phyloP scores from a whole-genome alignment of 2,888 invertebrate species.

The Parnassius orleans region DNA sequence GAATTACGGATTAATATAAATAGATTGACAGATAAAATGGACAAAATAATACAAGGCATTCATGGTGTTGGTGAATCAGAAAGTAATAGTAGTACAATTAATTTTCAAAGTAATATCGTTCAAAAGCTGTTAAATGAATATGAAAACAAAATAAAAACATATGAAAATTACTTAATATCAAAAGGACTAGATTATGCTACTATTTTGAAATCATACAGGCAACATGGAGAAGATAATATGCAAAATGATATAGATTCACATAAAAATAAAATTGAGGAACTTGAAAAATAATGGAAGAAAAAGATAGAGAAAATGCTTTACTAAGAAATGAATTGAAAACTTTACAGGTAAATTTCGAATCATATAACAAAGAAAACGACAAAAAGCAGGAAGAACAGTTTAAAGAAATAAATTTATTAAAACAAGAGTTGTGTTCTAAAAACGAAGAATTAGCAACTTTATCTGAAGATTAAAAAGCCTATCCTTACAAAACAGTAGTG shows the following conservation, averaged over 20 bases:
- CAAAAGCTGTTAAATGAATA: constrained; percentile 64
- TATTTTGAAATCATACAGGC: constrained; percentile 25
- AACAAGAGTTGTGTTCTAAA: constrained; percentile 31
- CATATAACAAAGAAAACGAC: constrained; percentile 33
- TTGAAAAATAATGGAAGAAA: constrained; percentile 42
- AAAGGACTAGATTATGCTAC: constrained; percentile 38
- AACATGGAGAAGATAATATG: constrained; percentile 15
- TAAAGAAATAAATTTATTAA: constrained; percentile 26
- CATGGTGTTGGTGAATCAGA: constrained; percentile 40
- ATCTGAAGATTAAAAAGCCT: constrained; percentile 35
- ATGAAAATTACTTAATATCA: constrained; percentile 55
- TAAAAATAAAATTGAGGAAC: constrained; percentile 38
- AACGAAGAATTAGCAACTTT: constrained; percentile 27
- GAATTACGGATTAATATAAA: constrained; percentile 67
- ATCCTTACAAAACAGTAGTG: constrained; percentile 24
- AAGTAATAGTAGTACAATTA: constrained; percentile 31
- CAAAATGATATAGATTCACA: constrained; percentile 28
- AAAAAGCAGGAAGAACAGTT: constrained; percentile 31
- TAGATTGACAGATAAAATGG: constrained; percentile 63
- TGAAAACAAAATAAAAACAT: constrained; percentile 65
- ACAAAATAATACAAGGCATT: constrained; percentile 53
- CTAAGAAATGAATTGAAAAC: constrained; percentile 44
- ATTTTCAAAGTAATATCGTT: constrained; percentile 52
- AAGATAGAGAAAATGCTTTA: constrained; percentile 41
- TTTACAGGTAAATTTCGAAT: constrained; percentile 35